phyloP scores from a whole-genome alignment of 2,797 vertebrate species.

The Dendrocincla tyrannina region DNA sequence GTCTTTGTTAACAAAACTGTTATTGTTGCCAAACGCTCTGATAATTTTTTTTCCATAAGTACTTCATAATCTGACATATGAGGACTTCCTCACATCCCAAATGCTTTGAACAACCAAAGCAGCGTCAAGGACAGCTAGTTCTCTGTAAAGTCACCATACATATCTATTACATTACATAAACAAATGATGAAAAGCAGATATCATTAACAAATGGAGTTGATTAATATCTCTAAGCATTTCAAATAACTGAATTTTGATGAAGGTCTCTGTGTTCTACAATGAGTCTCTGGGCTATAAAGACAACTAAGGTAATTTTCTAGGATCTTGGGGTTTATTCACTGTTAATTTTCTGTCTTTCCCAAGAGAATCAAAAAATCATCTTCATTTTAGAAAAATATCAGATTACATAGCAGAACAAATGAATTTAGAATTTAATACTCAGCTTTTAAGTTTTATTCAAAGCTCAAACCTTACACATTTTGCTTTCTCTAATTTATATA shows the following conservation, averaged over 20 bases:
- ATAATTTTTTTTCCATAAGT: background rate
- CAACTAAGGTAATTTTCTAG: background rate
- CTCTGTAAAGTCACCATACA: background rate
- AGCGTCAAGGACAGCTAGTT: background rate
- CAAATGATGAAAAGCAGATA: background rate
- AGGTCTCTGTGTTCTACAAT: background rate
- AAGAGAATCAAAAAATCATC: background rate
- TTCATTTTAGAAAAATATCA: background rate
- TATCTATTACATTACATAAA: background rate
- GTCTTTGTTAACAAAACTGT: background rate
- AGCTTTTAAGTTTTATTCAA: background rate
- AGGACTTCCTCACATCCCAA: background rate
- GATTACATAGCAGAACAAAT: background rate
- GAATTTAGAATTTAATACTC: background rate
- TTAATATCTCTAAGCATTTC: background rate
- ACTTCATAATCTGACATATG: background rate
- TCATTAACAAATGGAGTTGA: background rate
- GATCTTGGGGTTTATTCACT: background rate
- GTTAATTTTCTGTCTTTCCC: background rate
- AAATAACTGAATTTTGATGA: background rate
- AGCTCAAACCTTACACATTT: background rate
- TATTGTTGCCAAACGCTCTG: background rate
- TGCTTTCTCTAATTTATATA: background rate
- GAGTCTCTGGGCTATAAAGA: background rate
- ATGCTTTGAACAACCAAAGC: background rate